Conservation (phyloP, 2,888 invertebrate species). For the Hypercompe scribonia region DNA sequence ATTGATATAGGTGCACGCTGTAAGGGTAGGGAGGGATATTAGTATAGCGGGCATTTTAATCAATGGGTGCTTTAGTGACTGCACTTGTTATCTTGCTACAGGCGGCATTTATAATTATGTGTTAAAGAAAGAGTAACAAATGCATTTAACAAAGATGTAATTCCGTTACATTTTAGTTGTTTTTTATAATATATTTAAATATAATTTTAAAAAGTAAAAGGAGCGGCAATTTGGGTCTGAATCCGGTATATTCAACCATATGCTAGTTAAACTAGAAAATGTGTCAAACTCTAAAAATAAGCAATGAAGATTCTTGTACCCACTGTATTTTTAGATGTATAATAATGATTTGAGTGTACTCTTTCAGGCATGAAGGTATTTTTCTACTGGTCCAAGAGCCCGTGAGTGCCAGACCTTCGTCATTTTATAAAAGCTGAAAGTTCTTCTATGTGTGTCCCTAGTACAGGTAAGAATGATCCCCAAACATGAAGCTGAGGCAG, state of each 20-base stretch:
- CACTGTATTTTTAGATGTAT: too few species aligned
- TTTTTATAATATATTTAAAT: too few species aligned
- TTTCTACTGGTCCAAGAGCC: too few species aligned
- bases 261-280: neutral
- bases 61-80: neutral
- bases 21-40: neutral
- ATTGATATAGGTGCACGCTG: constrained; percentile 50
- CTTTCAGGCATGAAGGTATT: too few species aligned
- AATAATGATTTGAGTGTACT: neutral
- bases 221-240: neutral
- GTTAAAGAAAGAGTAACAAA: too few species aligned
- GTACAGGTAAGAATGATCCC: too few species aligned
- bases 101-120: neutral
- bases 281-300: neutral
- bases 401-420: too few species aligned
- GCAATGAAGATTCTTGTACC: neutral
- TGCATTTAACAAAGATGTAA: neutral
- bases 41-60: neutral
- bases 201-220: neutral
- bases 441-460: too few species aligned
- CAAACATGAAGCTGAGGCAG: too few species aligned
- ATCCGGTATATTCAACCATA: neutral
- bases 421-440: too few species aligned
- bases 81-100: neutral
- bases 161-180: neutral